Evolutionary conservation across 2,113 vertebrate species (phyloP).

Genomic region (Thryonomys swinderianus): DNA sequence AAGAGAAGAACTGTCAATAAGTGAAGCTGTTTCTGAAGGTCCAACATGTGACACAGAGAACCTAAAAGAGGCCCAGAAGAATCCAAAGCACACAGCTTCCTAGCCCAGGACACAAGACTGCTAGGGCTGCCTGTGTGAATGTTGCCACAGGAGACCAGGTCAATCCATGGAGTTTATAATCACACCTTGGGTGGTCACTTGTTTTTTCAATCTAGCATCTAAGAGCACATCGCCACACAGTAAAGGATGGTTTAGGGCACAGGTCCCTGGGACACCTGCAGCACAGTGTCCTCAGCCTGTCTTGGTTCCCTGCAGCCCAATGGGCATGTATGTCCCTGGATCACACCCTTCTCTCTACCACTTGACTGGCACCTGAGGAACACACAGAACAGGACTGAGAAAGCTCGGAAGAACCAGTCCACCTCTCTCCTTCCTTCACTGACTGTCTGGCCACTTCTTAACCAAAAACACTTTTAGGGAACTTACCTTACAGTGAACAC

Average conservation of each 20-base stretch:
- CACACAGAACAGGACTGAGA: fast-evolving
- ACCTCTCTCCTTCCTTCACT: not conserved
- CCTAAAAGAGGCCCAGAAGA: not conserved
- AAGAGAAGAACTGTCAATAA: not conserved
- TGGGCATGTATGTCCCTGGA: no score
- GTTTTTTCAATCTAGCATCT: not conserved
- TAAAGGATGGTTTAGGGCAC: not conserved
- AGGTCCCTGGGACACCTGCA: not conserved
- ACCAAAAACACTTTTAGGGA: not conserved
- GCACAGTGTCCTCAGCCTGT: not conserved
- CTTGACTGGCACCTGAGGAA: not conserved
- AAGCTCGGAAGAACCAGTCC: not conserved
- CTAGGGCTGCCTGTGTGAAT: not conserved
- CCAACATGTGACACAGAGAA: not conserved
- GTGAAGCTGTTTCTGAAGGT: not conserved
- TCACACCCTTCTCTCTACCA: not conserved
- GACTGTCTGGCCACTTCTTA: not conserved
- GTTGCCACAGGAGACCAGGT: no score
- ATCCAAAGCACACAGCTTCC: not conserved
- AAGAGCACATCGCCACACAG: not conserved
- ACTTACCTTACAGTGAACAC: constrained; percentile 93
- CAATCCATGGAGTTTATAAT: not conserved
- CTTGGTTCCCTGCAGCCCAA: not conserved
- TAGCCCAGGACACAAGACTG: not conserved
- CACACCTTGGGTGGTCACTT: not conserved